Evolutionary conservation across 2,797 vertebrate species (phyloP).

Genomic region (Xenops minutus): DNA sequence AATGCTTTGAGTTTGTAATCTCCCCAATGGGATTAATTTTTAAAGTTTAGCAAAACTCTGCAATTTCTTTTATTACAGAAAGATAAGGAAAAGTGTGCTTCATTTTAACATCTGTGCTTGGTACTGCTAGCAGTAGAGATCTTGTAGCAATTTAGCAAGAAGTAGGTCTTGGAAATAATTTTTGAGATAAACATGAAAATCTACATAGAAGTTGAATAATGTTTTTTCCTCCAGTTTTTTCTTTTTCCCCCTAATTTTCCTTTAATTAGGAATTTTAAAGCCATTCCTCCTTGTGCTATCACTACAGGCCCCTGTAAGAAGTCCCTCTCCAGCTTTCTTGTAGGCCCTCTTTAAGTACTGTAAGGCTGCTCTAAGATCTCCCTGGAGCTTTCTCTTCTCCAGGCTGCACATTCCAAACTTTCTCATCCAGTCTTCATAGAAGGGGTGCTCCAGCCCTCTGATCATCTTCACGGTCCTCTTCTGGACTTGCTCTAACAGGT

Average conservation of each 20-base stretch:
- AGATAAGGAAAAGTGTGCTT: background rate
- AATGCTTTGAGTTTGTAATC: background rate
- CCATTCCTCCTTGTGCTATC: background rate
- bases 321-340: background rate
- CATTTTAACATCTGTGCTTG: background rate
- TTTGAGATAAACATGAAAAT: background rate
- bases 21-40: background rate
- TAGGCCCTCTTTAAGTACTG: background rate
- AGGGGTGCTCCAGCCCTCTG: background rate
- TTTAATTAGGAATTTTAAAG: background rate
- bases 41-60: background rate
- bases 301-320: background rate
- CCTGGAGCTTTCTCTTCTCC: background rate
- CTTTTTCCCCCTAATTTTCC: background rate
- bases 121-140: background rate
- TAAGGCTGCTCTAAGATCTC: background rate
- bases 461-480: background rate
- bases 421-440: background rate
- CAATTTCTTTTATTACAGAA: background rate
- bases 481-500: background rate
- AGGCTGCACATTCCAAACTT: background rate
- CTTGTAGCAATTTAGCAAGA: background rate
- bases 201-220: background rate
- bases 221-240: fast-evolving
- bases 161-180: background rate